These are phyloP conservation scores for Lymantria monacha DNA, from an alignment of 2,888 invertebrate species.

Conservation along the genomic window DNA sequence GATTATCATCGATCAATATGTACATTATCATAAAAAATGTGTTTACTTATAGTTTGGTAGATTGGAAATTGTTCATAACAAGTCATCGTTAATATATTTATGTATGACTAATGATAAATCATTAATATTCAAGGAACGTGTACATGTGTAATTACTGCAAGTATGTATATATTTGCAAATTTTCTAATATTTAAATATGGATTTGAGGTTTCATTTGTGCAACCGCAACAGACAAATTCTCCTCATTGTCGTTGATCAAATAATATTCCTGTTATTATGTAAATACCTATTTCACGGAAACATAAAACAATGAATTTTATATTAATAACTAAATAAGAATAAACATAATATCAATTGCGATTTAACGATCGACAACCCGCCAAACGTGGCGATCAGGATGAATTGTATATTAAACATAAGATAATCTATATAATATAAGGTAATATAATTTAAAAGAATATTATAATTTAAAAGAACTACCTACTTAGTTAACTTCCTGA, in stretches of 20 bases:
- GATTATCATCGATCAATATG: no score
- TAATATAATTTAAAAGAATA: no score
- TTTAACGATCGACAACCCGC: no score
- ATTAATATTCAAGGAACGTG: background rate
- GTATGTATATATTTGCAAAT: background rate
- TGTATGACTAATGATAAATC: background rate
- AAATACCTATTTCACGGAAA: background rate
- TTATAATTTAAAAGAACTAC: no score
- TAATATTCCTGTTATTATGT: background rate
- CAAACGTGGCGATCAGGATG: no score
- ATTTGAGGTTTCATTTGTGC: background rate
- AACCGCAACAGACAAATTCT: background rate
- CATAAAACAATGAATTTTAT: background rate
- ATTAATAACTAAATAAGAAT: no score
- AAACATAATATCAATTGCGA: no score
- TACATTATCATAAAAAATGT: no score
- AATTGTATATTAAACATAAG: no score
- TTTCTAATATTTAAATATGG: background rate
- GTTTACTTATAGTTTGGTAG: no score
- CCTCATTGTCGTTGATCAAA: background rate
- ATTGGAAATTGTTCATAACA: background rate
- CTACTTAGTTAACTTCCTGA: no score
- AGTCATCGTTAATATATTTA: conserved; percentile 1
- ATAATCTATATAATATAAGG: no score
- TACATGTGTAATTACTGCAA: background rate